Percentiles rank a stretch among this genome's conserved stretches.
Evolutionary conservation across 1,140 invertebrate species (phyloP).

Genomic region (Macrocentrus cingulum): DNA sequence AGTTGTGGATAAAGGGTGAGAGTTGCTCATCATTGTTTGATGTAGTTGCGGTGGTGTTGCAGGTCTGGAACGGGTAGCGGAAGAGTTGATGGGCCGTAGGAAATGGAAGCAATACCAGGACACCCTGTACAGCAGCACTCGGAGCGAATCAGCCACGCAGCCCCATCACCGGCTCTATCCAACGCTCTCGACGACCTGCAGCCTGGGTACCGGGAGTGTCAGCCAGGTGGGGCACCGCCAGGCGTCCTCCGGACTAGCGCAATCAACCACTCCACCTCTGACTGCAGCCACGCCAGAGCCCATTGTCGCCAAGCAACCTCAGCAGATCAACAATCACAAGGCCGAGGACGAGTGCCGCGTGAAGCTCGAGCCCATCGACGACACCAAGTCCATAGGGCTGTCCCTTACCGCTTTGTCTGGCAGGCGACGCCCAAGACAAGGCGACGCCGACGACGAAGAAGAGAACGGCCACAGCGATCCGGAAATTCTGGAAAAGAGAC

Average conservation of each 20-base stretch:
- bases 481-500: conserved; percentile 36
- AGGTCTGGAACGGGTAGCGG: conserved; percentile 94
- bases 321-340: conserved; percentile 34
- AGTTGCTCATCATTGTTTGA: conserved; percentile 50
- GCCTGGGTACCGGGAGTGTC: conserved; percentile 21
- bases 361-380: conserved; percentile 17
- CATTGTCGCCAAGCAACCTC: conserved; percentile 5
- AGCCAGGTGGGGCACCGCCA: conserved; percentile 28
- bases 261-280: conserved; percentile 31
- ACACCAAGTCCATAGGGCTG: conserved; percentile 14
- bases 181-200: conserved; percentile 41
- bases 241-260: conserved; percentile 27
- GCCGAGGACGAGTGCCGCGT: conserved; percentile 21
- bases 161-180: conserved; percentile 60
- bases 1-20: no score
- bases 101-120: conserved; percentile 91
- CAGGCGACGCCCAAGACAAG: conserved; percentile 15
- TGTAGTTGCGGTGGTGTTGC: conserved; percentile 53
- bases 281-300: conserved; percentile 34
- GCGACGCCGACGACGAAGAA: conserved; percentile 42
- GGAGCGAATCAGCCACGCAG: conserved; percentile 75
- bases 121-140: conserved; percentile 68
- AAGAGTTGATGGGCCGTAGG: conserved; percentile 92
- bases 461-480: conserved; percentile 9
- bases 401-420: conserved; percentile 11